phyloP scores from a whole-genome alignment of 92 coral and sea anemone genomes.

The Paramuricea clavata region DNA sequence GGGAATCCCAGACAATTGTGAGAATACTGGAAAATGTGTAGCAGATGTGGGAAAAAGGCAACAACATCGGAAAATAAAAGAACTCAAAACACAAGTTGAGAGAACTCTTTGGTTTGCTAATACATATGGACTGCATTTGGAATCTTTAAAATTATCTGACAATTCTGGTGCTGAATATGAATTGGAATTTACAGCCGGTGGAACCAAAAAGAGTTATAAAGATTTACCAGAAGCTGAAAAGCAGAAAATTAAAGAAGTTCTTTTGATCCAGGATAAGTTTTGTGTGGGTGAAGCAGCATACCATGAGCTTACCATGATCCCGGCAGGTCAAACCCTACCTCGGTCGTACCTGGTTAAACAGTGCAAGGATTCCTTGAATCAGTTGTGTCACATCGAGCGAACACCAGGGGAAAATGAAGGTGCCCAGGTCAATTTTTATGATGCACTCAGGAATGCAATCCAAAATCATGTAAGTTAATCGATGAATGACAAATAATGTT shows the following conservation, averaged over 20 bases:
- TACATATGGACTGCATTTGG: constrained; percentile 66
- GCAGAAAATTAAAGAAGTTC: constrained; percentile 62
- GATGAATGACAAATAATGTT: too few relatives aligned
- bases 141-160: constrained; percentile 36
- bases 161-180: constrained; percentile 16
- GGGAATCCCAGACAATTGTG: constrained; percentile 3
- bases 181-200: constrained; percentile 8
- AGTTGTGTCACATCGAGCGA: constrained; percentile 12
- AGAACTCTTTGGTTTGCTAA: constrained; percentile 78
- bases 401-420: constrained; percentile 26
- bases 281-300: constrained; percentile 75
- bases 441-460: constrained; percentile 29
- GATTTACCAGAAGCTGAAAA: constrained; percentile 62
- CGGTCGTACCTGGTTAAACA: constrained; percentile 28
- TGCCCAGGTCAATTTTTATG: constrained; percentile 26
- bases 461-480: constrained; percentile 32
- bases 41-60: constrained; percentile 21
- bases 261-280: constrained; percentile 65
- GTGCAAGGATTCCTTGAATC: constrained; percentile 26
- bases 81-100: constrained; percentile 71
- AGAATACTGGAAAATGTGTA: constrained; percentile 15
- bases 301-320: constrained; percentile 72
- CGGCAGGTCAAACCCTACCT: constrained; percentile 42
- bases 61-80: constrained; percentile 21
- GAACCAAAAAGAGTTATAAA: constrained; percentile 45